A percentile compares a stretch with the other conserved stretches of the same genome.
These are phyloP conservation scores for Urophycis tenuis DNA, from an alignment of 2,797 vertebrate species.

Conservation along the genomic window DNA sequence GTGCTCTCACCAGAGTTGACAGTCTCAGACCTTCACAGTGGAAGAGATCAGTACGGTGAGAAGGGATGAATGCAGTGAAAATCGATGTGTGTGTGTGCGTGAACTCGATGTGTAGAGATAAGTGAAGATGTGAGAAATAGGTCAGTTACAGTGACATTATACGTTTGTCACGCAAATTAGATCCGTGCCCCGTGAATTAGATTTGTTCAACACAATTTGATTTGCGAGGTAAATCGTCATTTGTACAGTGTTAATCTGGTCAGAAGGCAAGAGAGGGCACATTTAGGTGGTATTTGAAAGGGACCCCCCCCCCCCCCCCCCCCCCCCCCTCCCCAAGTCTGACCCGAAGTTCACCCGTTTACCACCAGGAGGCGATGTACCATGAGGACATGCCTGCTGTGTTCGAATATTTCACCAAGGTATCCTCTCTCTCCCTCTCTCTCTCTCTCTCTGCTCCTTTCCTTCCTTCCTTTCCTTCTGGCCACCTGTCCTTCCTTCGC, in stretches of 20 bases:
- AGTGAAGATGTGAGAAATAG: neutral
- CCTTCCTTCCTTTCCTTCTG: conserved; percentile 18
- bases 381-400: conserved; percentile 67
- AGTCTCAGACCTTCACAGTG: neutral
- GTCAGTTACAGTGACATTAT: neutral
- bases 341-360: conserved; percentile 43
- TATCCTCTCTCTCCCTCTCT: conserved; percentile 49
- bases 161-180: neutral
- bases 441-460: neutral
- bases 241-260: conserved; percentile 8
- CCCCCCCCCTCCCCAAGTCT: no score
- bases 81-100: neutral
- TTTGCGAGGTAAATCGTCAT: neutral
- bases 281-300: conserved; percentile 38
- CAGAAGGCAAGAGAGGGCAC: conserved; percentile 11
- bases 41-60: neutral
- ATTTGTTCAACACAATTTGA: conserved; percentile 21
- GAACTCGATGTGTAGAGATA: neutral
- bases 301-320: no score
- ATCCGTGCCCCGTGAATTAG: neutral
- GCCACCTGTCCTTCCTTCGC: conserved; percentile 4
- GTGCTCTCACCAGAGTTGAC: neutral
- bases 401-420: conserved; percentile 70
- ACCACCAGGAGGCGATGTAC: conserved; percentile 67
- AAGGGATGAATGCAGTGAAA: neutral